A percentile compares a stretch with the other conserved stretches of the same genome.
phyloP scores from a whole-genome alignment of 1,140 invertebrate genomes.

The Apis mellifera region DNA sequence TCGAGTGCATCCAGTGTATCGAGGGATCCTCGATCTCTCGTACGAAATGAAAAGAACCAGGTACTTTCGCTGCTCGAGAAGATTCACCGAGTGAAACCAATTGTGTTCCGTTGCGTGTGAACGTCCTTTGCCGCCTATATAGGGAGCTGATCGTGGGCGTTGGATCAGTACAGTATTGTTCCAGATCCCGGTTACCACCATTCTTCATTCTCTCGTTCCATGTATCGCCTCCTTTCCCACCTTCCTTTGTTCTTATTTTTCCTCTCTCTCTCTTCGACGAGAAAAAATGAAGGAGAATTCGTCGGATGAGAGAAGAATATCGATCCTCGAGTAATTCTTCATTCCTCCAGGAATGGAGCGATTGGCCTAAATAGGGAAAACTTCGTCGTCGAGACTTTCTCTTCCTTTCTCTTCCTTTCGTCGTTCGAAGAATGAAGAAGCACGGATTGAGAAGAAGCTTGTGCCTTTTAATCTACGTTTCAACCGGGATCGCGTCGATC shows the following conservation, averaged over 20 bases:
- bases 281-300: no score
- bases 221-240: not conserved
- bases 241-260: no score
- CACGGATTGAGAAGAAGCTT: conserved; percentile 57
- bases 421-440: conserved; percentile 58
- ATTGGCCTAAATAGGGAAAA: not conserved
- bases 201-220: not conserved
- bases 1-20: conserved; percentile 77
- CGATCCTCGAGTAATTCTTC: not conserved
- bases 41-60: conserved; percentile 52
- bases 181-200: conserved; percentile 37
- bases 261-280: not conserved
- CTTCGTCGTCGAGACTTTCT: conserved; percentile 22
- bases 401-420: conserved; percentile 3
- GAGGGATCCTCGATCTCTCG: conserved; percentile 6
- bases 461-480: conserved; percentile 62
- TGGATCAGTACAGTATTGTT: conserved; percentile 73
- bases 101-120: conserved; percentile 76
- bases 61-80: conserved; percentile 77
- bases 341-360: not conserved
- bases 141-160: conserved; percentile 57
- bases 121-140: conserved; percentile 74
- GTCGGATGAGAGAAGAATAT: not conserved
- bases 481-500: conserved; percentile 71
- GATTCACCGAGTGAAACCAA: conserved; percentile 77